phyloP scores from a whole-genome alignment of 1,140 invertebrate genomes.

The Drosophila bifasciata region DNA sequence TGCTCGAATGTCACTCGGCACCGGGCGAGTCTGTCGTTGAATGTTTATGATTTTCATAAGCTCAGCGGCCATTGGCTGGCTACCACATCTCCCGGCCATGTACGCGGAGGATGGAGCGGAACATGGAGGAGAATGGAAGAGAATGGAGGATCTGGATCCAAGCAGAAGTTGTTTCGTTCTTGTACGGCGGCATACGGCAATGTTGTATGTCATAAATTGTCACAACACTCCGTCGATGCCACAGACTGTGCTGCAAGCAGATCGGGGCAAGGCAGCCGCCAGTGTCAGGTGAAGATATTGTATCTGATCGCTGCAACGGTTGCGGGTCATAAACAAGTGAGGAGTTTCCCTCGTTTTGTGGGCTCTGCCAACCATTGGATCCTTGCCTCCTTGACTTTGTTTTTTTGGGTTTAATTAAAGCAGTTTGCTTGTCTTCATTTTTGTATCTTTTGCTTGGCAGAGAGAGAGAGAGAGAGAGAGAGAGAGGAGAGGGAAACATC shows the following conservation, averaged over 20 bases:
- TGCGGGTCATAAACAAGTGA: constrained; percentile 73
- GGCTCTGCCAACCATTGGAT: constrained; percentile 25
- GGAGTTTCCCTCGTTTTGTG: background rate
- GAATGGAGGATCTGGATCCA: constrained; percentile 21
- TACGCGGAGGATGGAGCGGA: no score
- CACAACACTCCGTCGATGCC: constrained; percentile 36
- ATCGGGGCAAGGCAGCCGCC: no score
- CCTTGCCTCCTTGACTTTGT: background rate
- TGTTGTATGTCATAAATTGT: constrained; percentile 82
- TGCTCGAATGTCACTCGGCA: constrained; percentile 77
- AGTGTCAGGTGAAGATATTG: constrained; percentile 76
- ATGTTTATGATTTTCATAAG: constrained; percentile 84
- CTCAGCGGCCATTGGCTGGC: constrained; percentile 62
- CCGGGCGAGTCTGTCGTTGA: constrained; percentile 50
- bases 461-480: constrained; percentile 2
- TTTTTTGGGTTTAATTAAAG: constrained; percentile 69
- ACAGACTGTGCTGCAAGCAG: background rate
- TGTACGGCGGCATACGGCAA: constrained; percentile 27
- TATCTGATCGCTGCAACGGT: constrained; percentile 73
- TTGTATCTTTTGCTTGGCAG: constrained; percentile 40
- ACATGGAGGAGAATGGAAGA: no score
- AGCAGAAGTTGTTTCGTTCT: constrained; percentile 35
- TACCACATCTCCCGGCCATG: constrained; percentile 9
- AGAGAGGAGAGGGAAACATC: constrained; percentile 30
- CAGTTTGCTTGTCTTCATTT: constrained; percentile 70